These are phyloP conservation scores for Lepus oiostolus DNA, from an alignment of 2,797 vertebrate species.

Conservation along the genomic window DNA sequence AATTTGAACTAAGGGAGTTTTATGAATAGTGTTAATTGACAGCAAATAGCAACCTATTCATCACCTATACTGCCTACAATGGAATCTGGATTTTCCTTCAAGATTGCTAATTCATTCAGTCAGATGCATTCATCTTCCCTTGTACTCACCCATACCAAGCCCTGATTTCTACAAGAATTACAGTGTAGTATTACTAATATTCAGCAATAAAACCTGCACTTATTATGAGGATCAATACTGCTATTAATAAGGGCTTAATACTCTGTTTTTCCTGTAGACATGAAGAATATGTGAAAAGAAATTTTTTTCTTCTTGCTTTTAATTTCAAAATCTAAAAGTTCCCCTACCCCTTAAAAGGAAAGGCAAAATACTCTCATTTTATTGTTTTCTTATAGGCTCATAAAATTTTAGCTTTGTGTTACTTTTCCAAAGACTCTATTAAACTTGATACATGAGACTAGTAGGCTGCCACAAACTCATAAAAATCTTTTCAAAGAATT, in stretches of 20 bases:
- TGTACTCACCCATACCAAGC: not conserved
- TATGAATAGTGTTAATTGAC: constrained; percentile 36
- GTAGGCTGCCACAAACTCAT: constrained; percentile 75
- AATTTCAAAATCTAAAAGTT: constrained; percentile 58
- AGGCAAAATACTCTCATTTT: constrained; percentile 36
- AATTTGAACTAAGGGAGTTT: not conserved
- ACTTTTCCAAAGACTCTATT: constrained; percentile 79
- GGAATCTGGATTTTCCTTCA: constrained; percentile 23
- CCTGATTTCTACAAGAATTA: constrained; percentile 16
- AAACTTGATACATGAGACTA: constrained; percentile 67
- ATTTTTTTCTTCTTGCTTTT: constrained; percentile 28
- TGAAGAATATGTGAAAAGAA: not conserved
- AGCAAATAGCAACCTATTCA: constrained; percentile 31
- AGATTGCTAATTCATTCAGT: not conserved
- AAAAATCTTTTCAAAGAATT: constrained; percentile 76
- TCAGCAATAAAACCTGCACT: constrained; percentile 19
- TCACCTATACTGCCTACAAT: not conserved
- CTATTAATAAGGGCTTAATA: not conserved
- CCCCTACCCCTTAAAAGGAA: constrained; percentile 21
- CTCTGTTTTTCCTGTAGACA: not conserved
- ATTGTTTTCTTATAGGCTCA: constrained; percentile 77
- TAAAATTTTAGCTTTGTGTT: constrained; percentile 77
- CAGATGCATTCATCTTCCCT: not conserved
- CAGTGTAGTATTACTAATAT: not conserved
- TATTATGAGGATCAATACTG: not conserved